Conservation (phyloP, 2,888 invertebrate genomes). For the Syrista parreyssii region DNA sequence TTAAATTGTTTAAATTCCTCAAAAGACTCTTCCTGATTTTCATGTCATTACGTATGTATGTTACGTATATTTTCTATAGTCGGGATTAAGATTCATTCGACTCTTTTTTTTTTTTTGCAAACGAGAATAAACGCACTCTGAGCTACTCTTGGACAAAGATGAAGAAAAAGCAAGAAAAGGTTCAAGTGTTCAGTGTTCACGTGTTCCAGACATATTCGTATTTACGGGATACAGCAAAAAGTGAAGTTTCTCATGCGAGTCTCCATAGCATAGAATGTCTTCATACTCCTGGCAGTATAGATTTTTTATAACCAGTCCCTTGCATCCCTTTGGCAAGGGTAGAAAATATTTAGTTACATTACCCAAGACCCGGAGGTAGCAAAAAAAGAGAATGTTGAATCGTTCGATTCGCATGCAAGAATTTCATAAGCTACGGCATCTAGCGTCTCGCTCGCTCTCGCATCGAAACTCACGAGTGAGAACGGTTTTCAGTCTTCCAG, state of each 20-base stretch:
- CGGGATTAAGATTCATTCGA: not conserved
- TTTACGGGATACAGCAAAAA: not conserved
- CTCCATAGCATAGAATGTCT: not conserved
- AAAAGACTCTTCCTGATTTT: not conserved
- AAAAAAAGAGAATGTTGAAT: conserved; percentile 11
- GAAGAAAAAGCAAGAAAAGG: not conserved
- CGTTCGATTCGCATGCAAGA: conserved; percentile 28
- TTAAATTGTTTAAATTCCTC: not conserved
- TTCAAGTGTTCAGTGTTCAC: not conserved
- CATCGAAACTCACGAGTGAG: not conserved
- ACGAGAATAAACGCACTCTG: not conserved
- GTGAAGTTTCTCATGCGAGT: not conserved
- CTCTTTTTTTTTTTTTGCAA: not conserved
- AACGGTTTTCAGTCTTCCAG: not conserved
- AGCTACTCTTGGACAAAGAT: not conserved
- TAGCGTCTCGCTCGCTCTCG: not conserved
- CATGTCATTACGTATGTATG: not conserved
- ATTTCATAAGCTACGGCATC: conserved; percentile 25
- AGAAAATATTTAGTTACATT: not conserved
- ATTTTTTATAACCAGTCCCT: not conserved
- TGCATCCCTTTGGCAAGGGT: not conserved
- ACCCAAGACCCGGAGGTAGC: not conserved
- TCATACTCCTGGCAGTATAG: not conserved
- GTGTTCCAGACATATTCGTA: not conserved
- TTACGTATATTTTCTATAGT: not conserved